Evolutionary conservation across 1,140 invertebrate species (phyloP).

Genomic region (Campodea augens): DNA sequence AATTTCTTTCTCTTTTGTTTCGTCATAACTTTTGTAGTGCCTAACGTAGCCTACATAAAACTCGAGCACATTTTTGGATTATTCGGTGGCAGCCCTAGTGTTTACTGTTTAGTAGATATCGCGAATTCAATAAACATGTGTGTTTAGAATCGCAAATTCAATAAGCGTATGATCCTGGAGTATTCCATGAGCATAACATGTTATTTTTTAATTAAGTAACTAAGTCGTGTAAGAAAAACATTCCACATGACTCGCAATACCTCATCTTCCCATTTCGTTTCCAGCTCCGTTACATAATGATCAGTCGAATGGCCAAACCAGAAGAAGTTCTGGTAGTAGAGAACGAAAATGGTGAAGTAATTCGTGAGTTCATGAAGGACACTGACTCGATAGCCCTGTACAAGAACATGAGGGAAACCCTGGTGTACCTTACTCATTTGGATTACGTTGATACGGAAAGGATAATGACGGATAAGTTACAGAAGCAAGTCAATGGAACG

Average conservation of each 20-base stretch:
- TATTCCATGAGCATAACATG: too few species aligned
- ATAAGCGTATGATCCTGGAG: too few species aligned
- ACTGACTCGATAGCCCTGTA: constrained; percentile 99
- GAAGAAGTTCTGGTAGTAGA: constrained; percentile 99
- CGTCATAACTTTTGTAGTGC: too few species aligned
- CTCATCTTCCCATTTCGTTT: constrained; percentile 11
- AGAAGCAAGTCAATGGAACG: constrained; percentile 94
- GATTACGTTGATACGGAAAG: constrained; percentile 93
- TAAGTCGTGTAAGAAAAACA: too few species aligned
- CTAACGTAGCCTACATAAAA: too few species aligned
- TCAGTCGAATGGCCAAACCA: constrained; percentile 98
- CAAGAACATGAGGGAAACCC: constrained; percentile 98
- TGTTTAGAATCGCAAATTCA: too few species aligned
- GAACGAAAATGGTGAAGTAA: constrained; percentile 99
- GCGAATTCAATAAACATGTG: too few species aligned
- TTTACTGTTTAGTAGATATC: too few species aligned
- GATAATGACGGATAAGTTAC: constrained; percentile 98
- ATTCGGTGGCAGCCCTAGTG: too few species aligned
- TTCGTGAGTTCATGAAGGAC: constrained; percentile 99
- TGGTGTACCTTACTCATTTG: constrained; percentile 97
- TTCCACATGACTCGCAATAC: too few species aligned
- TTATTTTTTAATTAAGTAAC: neutral
- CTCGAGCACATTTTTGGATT: too few species aligned
- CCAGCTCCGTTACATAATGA: constrained; percentile 91
- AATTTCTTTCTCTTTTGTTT: too few species aligned